Evolutionary conservation across 2,888 invertebrate genomes (phyloP).

Genomic region (Uloborus plumipes): DNA sequence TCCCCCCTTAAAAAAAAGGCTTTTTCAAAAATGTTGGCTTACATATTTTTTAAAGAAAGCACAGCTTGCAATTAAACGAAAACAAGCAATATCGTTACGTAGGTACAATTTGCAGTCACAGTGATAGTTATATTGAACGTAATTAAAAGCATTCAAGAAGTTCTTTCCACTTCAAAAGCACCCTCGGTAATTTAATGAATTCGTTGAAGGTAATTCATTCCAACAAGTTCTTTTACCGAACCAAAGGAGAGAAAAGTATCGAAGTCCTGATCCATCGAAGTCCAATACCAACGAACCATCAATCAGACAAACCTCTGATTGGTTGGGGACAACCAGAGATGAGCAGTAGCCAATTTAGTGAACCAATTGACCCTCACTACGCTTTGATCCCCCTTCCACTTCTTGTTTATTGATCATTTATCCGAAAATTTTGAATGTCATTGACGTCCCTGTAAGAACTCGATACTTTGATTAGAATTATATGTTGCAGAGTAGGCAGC

Average conservation of each 20-base stretch:
- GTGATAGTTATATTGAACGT: too few species aligned
- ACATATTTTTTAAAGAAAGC: too few species aligned
- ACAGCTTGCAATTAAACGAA: too few species aligned
- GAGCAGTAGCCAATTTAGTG: background rate
- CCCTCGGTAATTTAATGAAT: background rate
- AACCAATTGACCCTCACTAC: slow-evolving; percentile 6
- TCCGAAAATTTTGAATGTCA: background rate
- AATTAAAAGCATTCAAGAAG: too few species aligned
- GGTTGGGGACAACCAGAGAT: background rate
- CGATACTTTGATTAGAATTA: background rate
- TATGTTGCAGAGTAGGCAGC: background rate
- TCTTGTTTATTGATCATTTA: background rate
- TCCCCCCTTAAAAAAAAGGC: too few species aligned
- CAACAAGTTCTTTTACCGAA: background rate
- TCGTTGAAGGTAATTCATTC: background rate
- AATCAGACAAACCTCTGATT: background rate
- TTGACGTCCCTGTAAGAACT: background rate
- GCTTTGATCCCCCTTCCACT: background rate
- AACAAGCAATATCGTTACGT: too few species aligned
- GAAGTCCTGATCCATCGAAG: background rate
- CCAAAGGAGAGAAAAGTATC: background rate
- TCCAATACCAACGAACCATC: slow-evolving; percentile 10
- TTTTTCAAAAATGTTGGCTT: too few species aligned
- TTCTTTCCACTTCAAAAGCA: background rate
- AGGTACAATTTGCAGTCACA: too few species aligned